Base-by-base conservation (phyloP, 2,113 vertebrate species). In the Oryctolagus cuniculus region DNA sequence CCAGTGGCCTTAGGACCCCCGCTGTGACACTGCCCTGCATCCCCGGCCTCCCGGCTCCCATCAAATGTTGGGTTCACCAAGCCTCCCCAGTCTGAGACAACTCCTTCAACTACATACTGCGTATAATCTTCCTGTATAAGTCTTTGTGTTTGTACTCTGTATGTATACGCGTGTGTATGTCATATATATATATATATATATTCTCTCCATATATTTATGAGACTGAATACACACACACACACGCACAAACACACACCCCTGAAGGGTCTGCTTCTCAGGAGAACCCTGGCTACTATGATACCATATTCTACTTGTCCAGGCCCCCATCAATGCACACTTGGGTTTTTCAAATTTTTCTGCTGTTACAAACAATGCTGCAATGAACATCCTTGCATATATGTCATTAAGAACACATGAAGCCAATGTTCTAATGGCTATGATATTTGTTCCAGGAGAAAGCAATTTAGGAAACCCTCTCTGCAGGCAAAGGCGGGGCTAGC, bases 361-460 rank as follows among this genome's bases (percentile, higher is more conserved):
- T 82, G 4, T 69, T 53, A 80, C 4, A 69, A 70, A 27, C 16
- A 44, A 51, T n/a, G n/a, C 24, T 84, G 36, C 29, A 79, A 25
- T 69, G 51, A 92, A 67, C 31, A 64, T 44, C 3, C 10, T 70
- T 61, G 3, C 44, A 55, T 36, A 36, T 55, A 31, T 70, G 75
- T 74, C 66, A 36, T 86, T 22, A 69, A 27, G 49, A 4, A 55
- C 7, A 61, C 0, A 11, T 27, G 63, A 58, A 10, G 9, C 36
- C 9, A 19, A 5, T 61, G 38, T 77, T 55, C 81, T 78, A 85
- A 94, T 49, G n/a, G 58, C 61, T 24, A 11, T 17, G 49, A 29
- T 7, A 64, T 91, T 94, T 92, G 74, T n/a, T 91, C 95, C 55
- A 77, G 5, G 25, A 17, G 29, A 74, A 93, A 63, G 87, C 51